These are phyloP conservation scores for Rhamnusium bicolor DNA, from an alignment of 2,888 invertebrate genomes.

Conservation along the genomic window DNA sequence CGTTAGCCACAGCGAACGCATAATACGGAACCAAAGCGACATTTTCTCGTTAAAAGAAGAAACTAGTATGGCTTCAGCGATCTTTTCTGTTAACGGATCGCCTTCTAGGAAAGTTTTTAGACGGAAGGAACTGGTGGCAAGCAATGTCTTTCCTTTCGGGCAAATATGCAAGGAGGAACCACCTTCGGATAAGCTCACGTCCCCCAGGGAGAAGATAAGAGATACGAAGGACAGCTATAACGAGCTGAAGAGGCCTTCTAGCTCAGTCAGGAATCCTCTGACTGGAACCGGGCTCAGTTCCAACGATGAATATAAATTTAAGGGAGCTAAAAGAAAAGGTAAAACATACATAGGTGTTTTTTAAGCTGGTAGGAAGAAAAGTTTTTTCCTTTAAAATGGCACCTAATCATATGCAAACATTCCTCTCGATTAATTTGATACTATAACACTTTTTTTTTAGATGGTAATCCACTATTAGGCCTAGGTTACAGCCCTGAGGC, in stretches of 20 bases:
- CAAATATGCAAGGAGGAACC: conserved; percentile 27
- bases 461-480: conserved; percentile 68
- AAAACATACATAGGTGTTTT: conserved; percentile 17
- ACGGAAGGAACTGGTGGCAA: conserved; percentile 24
- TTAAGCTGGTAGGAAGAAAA: neutral
- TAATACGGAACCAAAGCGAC: conserved; percentile 58
- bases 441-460: conserved; percentile 59
- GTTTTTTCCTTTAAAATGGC: no score
- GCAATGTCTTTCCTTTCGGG: conserved; percentile 33
- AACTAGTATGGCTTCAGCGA: conserved; percentile 49
- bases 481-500: conserved; percentile 63
- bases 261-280: conserved; percentile 65
- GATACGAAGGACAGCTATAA: conserved; percentile 53
- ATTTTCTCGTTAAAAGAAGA: conserved; percentile 57
- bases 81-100: conserved; percentile 58
- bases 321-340: conserved; percentile 57
- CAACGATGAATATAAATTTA: conserved; percentile 62
- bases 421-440: no score
- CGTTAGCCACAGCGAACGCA: conserved; percentile 35
- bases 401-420: no score
- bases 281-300: conserved; percentile 66
- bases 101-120: conserved; percentile 52
- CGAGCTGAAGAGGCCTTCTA: conserved; percentile 55
- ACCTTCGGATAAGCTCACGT: conserved; percentile 3
- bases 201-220: conserved; percentile 36